Evolutionary conservation across 2,888 invertebrate genomes (phyloP).

Genomic region (Amorpha juglandis): DNA sequence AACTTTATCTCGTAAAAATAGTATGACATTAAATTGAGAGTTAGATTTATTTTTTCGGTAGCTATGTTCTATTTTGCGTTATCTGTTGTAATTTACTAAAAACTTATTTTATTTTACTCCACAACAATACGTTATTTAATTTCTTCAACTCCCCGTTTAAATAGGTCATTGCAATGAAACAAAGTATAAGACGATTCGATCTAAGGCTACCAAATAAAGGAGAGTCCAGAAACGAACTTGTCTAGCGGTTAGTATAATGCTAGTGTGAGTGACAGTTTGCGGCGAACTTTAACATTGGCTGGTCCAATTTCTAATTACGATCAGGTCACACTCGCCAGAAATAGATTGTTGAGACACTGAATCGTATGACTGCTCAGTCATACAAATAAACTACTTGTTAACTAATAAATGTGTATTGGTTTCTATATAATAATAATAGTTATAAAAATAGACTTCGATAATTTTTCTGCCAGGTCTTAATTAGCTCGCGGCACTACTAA

Average conservation of each 20-base stretch:
- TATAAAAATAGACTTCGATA: neutral
- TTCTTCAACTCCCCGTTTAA: too few relatives aligned
- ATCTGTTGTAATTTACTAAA: too few relatives aligned
- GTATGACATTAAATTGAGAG: too few relatives aligned
- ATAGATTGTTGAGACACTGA: slow-evolving; percentile 29
- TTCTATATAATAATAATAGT: neutral
- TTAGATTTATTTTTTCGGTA: too few relatives aligned
- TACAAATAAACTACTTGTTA: slow-evolving; percentile 3
- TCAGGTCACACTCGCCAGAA: slow-evolving; percentile 25
- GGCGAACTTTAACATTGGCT: slow-evolving; percentile 26
- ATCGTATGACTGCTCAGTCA: slow-evolving; percentile 7
- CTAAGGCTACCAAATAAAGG: neutral
- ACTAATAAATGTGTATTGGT: neutral
- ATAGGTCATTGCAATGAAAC: too few relatives aligned
- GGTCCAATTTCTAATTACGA: slow-evolving; percentile 29
- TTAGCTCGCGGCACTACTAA: too few relatives aligned
- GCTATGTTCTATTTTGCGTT: too few relatives aligned
- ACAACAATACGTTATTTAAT: too few relatives aligned
- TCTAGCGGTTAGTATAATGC: too few relatives aligned
- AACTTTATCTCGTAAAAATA: too few relatives aligned
- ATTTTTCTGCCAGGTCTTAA: too few relatives aligned
- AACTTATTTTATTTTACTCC: too few relatives aligned
- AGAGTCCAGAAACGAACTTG: neutral
- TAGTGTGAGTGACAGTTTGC: slow-evolving; percentile 6
- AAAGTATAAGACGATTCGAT: neutral